Percentiles rank a stretch among this genome's conserved stretches.
These are phyloP conservation scores for Tetranychus truncatus DNA, from an alignment of 2,888 invertebrate genomes.

Conservation along the genomic window DNA sequence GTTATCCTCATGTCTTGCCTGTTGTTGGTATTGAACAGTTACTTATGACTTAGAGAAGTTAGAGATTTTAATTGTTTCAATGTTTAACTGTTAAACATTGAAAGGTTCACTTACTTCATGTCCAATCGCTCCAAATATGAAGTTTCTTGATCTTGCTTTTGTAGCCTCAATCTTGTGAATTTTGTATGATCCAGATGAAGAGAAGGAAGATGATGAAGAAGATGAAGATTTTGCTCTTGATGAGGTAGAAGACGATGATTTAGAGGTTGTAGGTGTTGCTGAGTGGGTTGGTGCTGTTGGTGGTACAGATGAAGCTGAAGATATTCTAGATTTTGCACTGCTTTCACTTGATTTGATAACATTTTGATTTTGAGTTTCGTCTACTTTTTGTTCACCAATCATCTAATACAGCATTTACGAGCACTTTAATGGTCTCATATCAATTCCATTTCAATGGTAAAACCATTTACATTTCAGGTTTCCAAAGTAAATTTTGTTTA, in stretches of 20 bases:
- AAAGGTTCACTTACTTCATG: not conserved
- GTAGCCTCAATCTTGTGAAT: not conserved
- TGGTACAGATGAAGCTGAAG: not conserved
- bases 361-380: not conserved
- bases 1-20: too few relatives aligned
- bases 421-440: too few relatives aligned
- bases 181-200: not conserved
- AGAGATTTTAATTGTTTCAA: too few relatives aligned
- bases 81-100: not conserved
- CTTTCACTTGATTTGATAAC: not conserved
- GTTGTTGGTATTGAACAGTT: too few relatives aligned
- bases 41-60: too few relatives aligned
- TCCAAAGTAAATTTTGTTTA: too few relatives aligned
- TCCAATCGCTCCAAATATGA: constrained; percentile 2
- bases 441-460: too few relatives aligned
- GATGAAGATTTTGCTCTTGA: not conserved
- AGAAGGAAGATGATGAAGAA: not conserved
- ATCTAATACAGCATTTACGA: too few relatives aligned
- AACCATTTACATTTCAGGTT: too few relatives aligned
- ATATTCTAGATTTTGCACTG: not conserved
- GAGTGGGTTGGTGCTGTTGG: not conserved
- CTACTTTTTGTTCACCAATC: not conserved
- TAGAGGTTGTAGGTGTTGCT: not conserved
- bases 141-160: constrained; percentile 6
- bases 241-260: not conserved